These are phyloP conservation scores for Ictalurus furcatus DNA, from an alignment of 2,113 vertebrate genomes.

Conservation along the genomic window DNA sequence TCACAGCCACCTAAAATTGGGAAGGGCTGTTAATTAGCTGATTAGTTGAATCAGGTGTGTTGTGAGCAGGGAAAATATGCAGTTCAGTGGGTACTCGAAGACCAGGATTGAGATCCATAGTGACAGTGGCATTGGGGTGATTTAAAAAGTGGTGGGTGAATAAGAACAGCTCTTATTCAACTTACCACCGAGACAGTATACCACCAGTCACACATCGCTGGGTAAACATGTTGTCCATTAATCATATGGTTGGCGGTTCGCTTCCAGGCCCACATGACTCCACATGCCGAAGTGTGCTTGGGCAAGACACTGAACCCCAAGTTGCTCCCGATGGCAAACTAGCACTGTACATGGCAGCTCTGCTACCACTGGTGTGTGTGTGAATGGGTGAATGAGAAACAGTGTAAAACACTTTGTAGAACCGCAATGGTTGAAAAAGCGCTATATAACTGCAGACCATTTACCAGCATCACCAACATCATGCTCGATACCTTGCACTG, in stretches of 20 bases:
- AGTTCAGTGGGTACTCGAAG: neutral
- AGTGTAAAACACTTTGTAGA: no score
- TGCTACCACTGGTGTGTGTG: no score
- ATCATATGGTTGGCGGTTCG: no score
- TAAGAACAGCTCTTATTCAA: conserved; percentile 34
- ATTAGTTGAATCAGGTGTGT: neutral
- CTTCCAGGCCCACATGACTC: no score
- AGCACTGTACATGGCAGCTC: no score
- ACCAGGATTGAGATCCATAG: neutral
- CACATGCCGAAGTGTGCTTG: no score
- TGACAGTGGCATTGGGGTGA: conserved; percentile 15
- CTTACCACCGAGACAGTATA: conserved; percentile 65
- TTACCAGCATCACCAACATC: neutral
- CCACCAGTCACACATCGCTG: conserved; percentile 45
- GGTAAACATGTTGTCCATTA: no score
- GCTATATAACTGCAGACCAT: no score
- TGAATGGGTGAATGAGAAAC: no score
- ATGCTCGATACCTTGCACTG: conserved; percentile 47
- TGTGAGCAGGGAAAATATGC: neutral
- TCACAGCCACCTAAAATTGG: neutral
- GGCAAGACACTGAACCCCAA: no score
- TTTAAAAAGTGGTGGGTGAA: neutral
- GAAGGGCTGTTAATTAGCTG: neutral
- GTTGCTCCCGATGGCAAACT: no score
- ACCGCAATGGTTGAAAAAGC: no score